Evolutionary conservation across 2,888 invertebrate genomes (phyloP).

Genomic region (Drosophila stalkeri): DNA sequence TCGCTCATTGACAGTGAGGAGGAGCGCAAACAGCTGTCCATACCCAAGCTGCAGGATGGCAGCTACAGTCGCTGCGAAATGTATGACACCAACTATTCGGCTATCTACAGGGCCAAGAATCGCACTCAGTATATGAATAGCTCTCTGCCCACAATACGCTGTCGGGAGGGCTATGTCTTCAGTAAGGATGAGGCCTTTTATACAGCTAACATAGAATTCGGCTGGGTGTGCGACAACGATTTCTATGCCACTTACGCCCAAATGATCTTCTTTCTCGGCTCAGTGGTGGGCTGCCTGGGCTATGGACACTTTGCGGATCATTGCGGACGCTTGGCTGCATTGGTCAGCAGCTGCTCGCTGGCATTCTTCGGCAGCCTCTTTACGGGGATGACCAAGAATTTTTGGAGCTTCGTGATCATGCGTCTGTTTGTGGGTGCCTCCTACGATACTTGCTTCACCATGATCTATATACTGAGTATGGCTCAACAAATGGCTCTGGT

Average conservation of each 20-base stretch:
- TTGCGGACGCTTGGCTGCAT: constrained; percentile 92
- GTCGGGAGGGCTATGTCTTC: constrained; percentile 92
- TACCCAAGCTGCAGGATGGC: constrained; percentile 86
- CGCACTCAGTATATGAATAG: constrained; percentile 86
- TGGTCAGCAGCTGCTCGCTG: constrained; percentile 91
- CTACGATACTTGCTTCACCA: constrained; percentile 94
- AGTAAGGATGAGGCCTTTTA: constrained; percentile 91
- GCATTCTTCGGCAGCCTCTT: constrained; percentile 89
- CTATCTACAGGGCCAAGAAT: constrained; percentile 86
- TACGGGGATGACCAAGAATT: constrained; percentile 89
- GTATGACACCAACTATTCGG: constrained; percentile 90
- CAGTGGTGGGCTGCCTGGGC: constrained; percentile 92
- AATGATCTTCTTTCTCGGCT: constrained; percentile 93
- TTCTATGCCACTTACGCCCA: constrained; percentile 91
- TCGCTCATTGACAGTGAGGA: constrained; percentile 88
- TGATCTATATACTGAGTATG: constrained; percentile 96
- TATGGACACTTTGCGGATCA: constrained; percentile 95
- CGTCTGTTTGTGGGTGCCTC: constrained; percentile 93
- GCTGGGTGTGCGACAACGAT: constrained; percentile 93
- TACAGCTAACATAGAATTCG: constrained; percentile 92
- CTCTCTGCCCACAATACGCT: constrained; percentile 89
- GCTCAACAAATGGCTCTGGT: neutral
- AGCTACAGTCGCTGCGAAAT: constrained; percentile 89
- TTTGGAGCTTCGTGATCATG: constrained; percentile 90
- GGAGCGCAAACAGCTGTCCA: constrained; percentile 89